A percentile compares a stretch with the other conserved stretches of the same genome.
phyloP scores from a whole-genome alignment of 2,797 vertebrate genomes.

The Lemur catta region DNA sequence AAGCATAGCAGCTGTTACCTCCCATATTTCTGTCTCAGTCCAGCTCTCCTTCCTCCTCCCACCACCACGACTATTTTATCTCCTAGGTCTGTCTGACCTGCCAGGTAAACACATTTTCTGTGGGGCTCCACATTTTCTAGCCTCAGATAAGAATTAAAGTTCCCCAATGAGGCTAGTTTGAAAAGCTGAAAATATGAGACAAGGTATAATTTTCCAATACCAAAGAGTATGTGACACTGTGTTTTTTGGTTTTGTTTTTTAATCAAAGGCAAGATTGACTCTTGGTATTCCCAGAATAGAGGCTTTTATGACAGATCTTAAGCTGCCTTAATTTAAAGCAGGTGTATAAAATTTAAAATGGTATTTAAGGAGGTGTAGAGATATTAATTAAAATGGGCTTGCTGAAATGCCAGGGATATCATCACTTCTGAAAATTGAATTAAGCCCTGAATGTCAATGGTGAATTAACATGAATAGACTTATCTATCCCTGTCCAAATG shows the following conservation, averaged over 20 bases:
- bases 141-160: not conserved
- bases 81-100: not conserved
- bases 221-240: not conserved
- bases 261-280: conserved; percentile 36
- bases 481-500: conserved; percentile 59
- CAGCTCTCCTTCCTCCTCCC: not conserved
- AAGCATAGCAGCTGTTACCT: not conserved
- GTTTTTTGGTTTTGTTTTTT: not conserved
- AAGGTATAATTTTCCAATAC: not conserved
- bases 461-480: conserved; percentile 67
- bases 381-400: conserved; percentile 70
- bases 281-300: conserved; percentile 46
- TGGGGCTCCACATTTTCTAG: not conserved
- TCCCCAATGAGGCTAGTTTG: not conserved
- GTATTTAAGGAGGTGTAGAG: conserved; percentile 58
- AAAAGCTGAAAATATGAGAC: not conserved
- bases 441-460: conserved; percentile 63
- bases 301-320: conserved; percentile 29
- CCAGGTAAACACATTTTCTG: not conserved
- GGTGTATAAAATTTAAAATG: conserved; percentile 58
- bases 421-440: conserved; percentile 68
- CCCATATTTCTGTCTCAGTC: not conserved
- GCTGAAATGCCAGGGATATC: conserved; percentile 69
- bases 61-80: not conserved
- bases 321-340: conserved; percentile 59